phyloP scores from a whole-genome alignment of 1,140 invertebrate species.

The Drosophila mauritiana region DNA sequence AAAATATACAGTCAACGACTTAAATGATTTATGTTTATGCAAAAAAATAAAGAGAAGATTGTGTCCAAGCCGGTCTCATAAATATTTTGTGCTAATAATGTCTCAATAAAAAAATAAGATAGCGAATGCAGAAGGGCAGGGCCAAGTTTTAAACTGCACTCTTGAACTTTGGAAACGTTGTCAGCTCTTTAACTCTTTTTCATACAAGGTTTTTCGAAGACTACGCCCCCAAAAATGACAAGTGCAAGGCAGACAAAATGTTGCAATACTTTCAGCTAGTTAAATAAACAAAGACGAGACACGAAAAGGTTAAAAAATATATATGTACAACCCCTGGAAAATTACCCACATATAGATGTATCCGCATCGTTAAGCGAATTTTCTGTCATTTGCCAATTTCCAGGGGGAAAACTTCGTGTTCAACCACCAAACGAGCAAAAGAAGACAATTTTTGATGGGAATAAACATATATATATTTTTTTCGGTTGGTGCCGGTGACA shows the following conservation, averaged over 20 bases:
- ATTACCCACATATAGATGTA: constrained; percentile 30
- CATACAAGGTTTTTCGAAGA: constrained; percentile 11
- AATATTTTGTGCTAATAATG: constrained; percentile 68
- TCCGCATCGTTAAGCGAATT: constrained; percentile 55
- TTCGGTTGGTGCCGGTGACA: constrained; percentile 43
- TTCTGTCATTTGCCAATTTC: constrained; percentile 44
- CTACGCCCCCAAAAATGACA: constrained; percentile 50
- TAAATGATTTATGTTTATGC: constrained; percentile 65
- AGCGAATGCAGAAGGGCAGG: constrained; percentile 39
- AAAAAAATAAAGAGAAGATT: constrained; percentile 25
- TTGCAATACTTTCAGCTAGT: constrained; percentile 10
- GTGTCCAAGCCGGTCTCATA: constrained; percentile 29
- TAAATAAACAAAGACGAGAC: constrained; percentile 9
- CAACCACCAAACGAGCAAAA: constrained; percentile 57
- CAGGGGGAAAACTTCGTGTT: constrained; percentile 27
- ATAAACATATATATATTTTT: constrained; percentile 24
- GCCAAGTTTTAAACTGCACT: constrained; percentile 34
- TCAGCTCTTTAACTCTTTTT: constrained; percentile 29
- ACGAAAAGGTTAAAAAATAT: constrained; percentile 14
- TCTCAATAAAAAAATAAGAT: constrained; percentile 53
- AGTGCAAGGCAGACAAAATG: constrained; percentile 30
- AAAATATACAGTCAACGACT: constrained; percentile 43
- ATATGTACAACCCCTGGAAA: constrained; percentile 13
- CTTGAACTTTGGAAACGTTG: constrained; percentile 56
- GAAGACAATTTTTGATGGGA: constrained; percentile 23